Conservation (phyloP, 2,113 vertebrate genomes). For the Tychaedon coryphoeus region DNA sequence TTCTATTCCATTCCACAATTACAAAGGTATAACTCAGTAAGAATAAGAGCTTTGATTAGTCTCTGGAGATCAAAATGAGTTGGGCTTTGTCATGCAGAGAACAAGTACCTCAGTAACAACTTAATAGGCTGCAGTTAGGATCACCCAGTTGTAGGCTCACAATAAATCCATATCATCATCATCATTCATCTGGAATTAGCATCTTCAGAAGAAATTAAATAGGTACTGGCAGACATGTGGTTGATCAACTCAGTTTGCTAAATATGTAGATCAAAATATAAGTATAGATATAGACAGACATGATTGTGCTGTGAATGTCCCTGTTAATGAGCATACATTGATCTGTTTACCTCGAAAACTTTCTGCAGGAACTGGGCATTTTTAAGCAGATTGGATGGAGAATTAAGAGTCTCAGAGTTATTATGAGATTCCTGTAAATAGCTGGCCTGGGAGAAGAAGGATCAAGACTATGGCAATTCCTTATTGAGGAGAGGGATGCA, state of each 20-base stretch:
- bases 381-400: not conserved
- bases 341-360: not conserved
- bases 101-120: not conserved
- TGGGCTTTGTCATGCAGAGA: not conserved
- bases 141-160: not conserved
- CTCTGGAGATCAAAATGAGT: not conserved
- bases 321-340: not conserved
- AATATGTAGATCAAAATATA: not conserved
- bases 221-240: not conserved
- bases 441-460: not conserved
- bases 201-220: not conserved
- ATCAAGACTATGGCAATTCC: not conserved
- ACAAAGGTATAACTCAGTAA: not conserved
- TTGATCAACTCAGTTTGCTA: not conserved
- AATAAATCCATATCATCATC: not conserved
- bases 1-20: not conserved
- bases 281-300: not conserved
- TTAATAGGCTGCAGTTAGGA: not conserved
- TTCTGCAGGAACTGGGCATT: not conserved
- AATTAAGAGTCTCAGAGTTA: not conserved
- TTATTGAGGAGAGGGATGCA: not conserved
- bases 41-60: not conserved
- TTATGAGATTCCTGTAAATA: not conserved
- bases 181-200: not conserved
- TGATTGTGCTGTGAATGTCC: not conserved